Evolutionary conservation across 2,113 vertebrate genomes (phyloP), one percentile per base, ranked within the genome.

Genomic region (Phoenicopterus ruber): DNA sequence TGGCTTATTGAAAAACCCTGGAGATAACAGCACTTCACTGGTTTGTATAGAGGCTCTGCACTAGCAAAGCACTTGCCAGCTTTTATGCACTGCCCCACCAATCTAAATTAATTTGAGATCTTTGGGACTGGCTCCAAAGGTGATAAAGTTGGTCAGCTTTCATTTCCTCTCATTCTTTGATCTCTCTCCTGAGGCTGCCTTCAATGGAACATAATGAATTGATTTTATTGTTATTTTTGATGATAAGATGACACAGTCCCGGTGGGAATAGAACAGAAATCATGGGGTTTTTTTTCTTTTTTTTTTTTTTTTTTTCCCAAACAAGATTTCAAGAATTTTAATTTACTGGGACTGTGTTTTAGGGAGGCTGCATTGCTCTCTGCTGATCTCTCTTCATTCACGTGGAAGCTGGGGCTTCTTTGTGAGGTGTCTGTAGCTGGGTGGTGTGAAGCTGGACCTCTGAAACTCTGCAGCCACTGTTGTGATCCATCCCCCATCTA

Each of bases 131-230:
- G 63, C 79, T 96, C 96, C 96, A 96, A 86, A 96, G 96, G 93
- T 96, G 96, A 96, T 94, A 95, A 94, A 96, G 79, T 55, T 4
- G 20, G 86, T 96, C 95, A 95, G 82, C 86, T 96, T 96, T 96
- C 79, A 93, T 96, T 97, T 96, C 92, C 96, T 96, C 40, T 88
- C 63, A 86, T 92, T 94, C 96, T 93, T 96, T 96, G 92, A 96
- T 96, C 82, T 93, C 55, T 92, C 94, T 95, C 90, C 76, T 72
- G 95, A 95, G 95, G 54, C 90, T 96, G 47, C 77, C 34, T 81
- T 96, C 77, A 92, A 49, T 84, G 92, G 73, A 94, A 95, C 0
- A 4, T 81, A 95, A 96, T 95, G 67, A 96, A 95, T 96, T 94
- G 96, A 86, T 96, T 96, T 96, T 95, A 95, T 90, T 96, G 96